Evolutionary conservation across 2,797 vertebrate genomes (phyloP).

Genomic region (Naso thynnoides): DNA sequence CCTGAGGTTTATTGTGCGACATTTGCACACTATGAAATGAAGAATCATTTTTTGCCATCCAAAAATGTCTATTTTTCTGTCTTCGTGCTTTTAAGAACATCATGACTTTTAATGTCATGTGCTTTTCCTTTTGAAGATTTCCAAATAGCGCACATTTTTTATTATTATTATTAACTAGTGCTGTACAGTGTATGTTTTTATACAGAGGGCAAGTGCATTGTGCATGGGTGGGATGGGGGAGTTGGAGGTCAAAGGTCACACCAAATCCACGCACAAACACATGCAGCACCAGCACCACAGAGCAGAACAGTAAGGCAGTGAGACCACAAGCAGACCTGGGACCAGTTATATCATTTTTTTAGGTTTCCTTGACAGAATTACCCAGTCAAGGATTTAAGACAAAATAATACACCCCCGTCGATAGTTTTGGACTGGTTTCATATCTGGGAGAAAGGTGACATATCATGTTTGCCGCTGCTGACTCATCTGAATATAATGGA

Average conservation of each 20-base stretch:
- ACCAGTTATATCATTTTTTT: slow-evolving; percentile 33
- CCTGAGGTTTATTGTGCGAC: no score
- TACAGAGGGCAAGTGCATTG: neutral
- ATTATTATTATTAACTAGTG: no score
- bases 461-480: neutral
- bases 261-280: slow-evolving; percentile 60
- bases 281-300: slow-evolving; percentile 78
- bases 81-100: no score
- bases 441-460: neutral
- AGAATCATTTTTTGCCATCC: no score
- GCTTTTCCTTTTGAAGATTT: no score
- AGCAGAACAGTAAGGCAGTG: slow-evolving; percentile 59
- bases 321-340: slow-evolving; percentile 83
- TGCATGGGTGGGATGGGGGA: neutral
- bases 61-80: no score
- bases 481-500: neutral
- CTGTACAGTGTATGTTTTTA: no score
- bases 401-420: slow-evolving; percentile 18
- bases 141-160: no score
- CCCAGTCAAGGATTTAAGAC: neutral
- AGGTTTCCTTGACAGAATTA: slow-evolving; percentile 15
- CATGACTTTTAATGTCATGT: no score
- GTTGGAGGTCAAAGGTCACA: slow-evolving; percentile 38
- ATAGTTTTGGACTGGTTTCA: neutral
- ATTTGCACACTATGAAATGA: no score